Base-by-base conservation (phyloP, 2,113 vertebrate species). In the Misgurnus anguillicaudatus region DNA sequence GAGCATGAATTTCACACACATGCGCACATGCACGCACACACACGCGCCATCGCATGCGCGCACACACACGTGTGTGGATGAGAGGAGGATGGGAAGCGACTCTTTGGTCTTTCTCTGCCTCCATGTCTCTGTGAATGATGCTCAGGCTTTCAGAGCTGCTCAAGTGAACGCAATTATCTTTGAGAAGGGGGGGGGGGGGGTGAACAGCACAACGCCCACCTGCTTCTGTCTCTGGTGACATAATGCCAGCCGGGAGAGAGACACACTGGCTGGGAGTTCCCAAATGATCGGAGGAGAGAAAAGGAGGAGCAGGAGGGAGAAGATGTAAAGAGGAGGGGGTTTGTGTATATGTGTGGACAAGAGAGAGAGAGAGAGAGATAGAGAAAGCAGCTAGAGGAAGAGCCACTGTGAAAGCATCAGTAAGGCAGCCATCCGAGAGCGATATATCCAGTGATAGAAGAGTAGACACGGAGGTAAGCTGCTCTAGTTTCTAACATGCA, bases 31-130 rank as follows among this genome's bases (percentile, higher is more conserved):
- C 16, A 75, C 57, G 73, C 41, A 61, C n/a, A 31, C n/a, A 31
- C 24, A 31, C 24, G 24, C 24, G 24, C 0, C 57, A 21, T 48
- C 48, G 48, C 1, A n/a, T 72, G 78, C 24, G 24, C 24, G 24
- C 24, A 60, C 55, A 71, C 38, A 45, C 64, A 76, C 61, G 62
- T 66, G 62, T 47, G 21, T 61, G 48, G 3, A 17, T 65, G 53
- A 80, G 72, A 80, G 87, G 82, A 84, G 80, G 82, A 84, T 81
- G 85, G 85, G 88, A 88, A 81, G 87, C 77, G 87, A 84, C 86
- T 85, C 51, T 60, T 36, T 75, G 8, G 21, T 78, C 11, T 74
- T 45, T 41, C 17, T 67, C 47, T 65, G 39, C 41, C 55, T 75
- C 41, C 39, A 16, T 57, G 55, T 69, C 75, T 82, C 38, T 57